phyloP scores from a whole-genome alignment of 2,888 invertebrate genomes.

The Hyles lineata region DNA sequence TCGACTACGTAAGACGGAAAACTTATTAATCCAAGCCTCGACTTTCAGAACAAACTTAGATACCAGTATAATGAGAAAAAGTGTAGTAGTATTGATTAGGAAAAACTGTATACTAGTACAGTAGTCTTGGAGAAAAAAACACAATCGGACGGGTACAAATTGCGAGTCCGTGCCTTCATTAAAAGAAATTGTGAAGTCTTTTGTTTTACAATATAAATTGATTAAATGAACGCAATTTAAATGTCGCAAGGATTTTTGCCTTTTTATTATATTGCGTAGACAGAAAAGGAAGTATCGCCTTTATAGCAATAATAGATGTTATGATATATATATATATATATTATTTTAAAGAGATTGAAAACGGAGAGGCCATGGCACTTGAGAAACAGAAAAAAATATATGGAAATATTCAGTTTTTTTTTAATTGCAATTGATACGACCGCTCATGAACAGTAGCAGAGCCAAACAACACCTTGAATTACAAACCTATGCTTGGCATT shows the following conservation, averaged over 20 bases:
- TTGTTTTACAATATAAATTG: neutral
- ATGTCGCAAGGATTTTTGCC: neutral
- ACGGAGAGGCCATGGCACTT: too few relatives aligned
- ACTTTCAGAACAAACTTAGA: neutral
- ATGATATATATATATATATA: too few relatives aligned
- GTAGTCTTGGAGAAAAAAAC: neutral
- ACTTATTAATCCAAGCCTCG: neutral
- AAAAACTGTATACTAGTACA: neutral
- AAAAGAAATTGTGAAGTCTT: neutral
- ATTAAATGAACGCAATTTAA: neutral
- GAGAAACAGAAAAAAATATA: too few relatives aligned
- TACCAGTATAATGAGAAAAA: constrained; percentile 9
- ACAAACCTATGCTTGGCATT: too few relatives aligned
- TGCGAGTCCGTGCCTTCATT: neutral
- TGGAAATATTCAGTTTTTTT: too few relatives aligned
- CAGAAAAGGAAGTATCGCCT: too few relatives aligned
- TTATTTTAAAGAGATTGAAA: too few relatives aligned
- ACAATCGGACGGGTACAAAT: neutral
- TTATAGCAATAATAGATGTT: too few relatives aligned
- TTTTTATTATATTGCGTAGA: too few relatives aligned
- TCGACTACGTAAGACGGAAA: neutral
- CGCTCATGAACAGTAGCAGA: too few relatives aligned
- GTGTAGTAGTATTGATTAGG: neutral
- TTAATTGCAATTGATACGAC: too few relatives aligned
- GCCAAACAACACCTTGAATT: too few relatives aligned